These are phyloP conservation scores for Triplophysa yarkandensis DNA, from an alignment of 2,797 vertebrate species.

Conservation along the genomic window DNA sequence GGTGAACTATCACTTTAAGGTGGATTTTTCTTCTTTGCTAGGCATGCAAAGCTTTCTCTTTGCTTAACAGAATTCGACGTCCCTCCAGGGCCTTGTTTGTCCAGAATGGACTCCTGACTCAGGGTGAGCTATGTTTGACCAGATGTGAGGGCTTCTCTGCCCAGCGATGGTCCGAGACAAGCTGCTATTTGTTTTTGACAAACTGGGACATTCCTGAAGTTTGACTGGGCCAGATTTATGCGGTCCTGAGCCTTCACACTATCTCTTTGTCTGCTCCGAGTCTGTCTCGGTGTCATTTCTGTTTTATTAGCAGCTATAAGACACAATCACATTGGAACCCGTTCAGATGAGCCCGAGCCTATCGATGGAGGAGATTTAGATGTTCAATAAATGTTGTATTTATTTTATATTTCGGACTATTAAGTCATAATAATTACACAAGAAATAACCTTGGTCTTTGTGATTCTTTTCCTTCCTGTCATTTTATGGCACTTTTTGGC, in stretches of 20 bases:
- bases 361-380: slow-evolving; percentile 63
- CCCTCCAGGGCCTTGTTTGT: slow-evolving; percentile 53
- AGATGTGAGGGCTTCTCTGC: slow-evolving; percentile 64
- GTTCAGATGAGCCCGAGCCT: slow-evolving; percentile 57
- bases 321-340: slow-evolving; percentile 56
- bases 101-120: slow-evolving; percentile 48
- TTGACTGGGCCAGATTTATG: slow-evolving; percentile 68
- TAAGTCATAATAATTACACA: slow-evolving; percentile 37
- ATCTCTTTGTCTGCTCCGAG: slow-evolving; percentile 66
- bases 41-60: background rate
- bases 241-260: slow-evolving; percentile 62
- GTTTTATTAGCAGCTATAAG: slow-evolving; percentile 67
- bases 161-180: slow-evolving; percentile 63
- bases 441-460: slow-evolving; percentile 41
- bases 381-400: slow-evolving; percentile 45
- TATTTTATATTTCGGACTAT: slow-evolving; percentile 34
- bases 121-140: slow-evolving; percentile 62
- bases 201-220: slow-evolving; percentile 68
- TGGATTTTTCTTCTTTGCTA: background rate
- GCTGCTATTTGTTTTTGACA: slow-evolving; percentile 72
- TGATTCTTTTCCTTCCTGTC: slow-evolving; percentile 31
- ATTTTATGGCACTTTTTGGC: slow-evolving; percentile 44
- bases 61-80: slow-evolving; percentile 33
- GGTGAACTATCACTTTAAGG: too few species aligned
- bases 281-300: slow-evolving; percentile 57